These are phyloP conservation scores for Scaptomyza graminum DNA, from an alignment of 1,140 invertebrate genomes.

Conservation along the genomic window DNA sequence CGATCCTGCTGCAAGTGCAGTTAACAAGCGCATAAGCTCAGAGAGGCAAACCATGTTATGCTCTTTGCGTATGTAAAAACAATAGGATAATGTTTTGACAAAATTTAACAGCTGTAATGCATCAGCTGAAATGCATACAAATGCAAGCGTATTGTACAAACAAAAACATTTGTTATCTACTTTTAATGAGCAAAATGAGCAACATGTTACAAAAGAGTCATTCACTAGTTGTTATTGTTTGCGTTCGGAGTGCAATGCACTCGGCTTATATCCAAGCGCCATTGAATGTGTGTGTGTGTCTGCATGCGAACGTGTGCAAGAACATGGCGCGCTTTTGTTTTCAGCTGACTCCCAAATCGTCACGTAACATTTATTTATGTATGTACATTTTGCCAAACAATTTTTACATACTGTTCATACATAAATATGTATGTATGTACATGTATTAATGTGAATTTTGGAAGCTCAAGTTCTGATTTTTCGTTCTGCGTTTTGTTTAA, in stretches of 20 bases:
- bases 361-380: slow-evolving; percentile 65
- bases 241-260: slow-evolving; percentile 41
- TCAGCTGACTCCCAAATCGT: slow-evolving; percentile 60
- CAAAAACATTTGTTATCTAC: slow-evolving; percentile 1
- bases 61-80: neutral
- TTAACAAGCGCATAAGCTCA: slow-evolving; percentile 3
- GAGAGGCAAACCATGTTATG: neutral
- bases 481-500: slow-evolving; percentile 5
- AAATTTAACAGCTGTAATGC: slow-evolving; percentile 23
- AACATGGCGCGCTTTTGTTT: slow-evolving; percentile 58
- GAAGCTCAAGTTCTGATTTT: no score
- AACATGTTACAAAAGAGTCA: slow-evolving; percentile 26
- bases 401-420: slow-evolving; percentile 27
- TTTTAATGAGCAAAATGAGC: slow-evolving; percentile 22
- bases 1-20: slow-evolving; percentile 23
- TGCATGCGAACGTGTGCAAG: slow-evolving; percentile 54
- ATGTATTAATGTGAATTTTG: neutral
- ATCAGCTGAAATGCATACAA: slow-evolving; percentile 23
- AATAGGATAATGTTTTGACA: neutral
- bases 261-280: slow-evolving; percentile 20
- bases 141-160: slow-evolving; percentile 1
- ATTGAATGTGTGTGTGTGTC: slow-evolving; percentile 1
- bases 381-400: slow-evolving; percentile 12
- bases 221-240: slow-evolving; percentile 12
- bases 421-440: neutral